Evolutionary conservation across 2,888 invertebrate species (phyloP), one percentile per base, ranked within the genome.

Genomic region (Nomada fucata): DNA sequence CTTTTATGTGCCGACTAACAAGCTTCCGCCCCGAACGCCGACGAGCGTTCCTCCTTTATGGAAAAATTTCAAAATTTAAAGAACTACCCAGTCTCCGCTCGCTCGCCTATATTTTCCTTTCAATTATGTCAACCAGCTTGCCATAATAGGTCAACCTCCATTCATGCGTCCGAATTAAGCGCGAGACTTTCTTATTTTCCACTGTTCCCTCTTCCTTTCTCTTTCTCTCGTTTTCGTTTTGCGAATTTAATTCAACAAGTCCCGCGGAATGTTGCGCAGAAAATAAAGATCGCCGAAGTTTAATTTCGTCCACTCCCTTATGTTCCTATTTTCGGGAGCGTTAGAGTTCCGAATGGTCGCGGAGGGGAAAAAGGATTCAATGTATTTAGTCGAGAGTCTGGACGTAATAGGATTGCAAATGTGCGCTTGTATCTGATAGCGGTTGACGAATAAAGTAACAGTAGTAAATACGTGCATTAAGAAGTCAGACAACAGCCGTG

Each of bases 1-100:
- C 57, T 75, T 74, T 79, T 75, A 29, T 68, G 42, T 55, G 44
- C 59, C 29, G 59, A 36, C 77, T 82, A 83, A 77, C 77, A 77
- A 82, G 73, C 73, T 77, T 52, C 26, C 53, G 55, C 36, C 42
- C 68, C 67, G 57, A 72, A 53, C 11, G 29, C 26, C 42, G 72
- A 55, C 61, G 11, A 52, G 55, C 60, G 18, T 76, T 68, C 23
- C 55, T 59, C 23, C 47, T 81, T 71, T 63, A 47, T 64, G 47
- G 59, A 15, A 44, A 44, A 76, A 71, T 68, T 80, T 44, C 23
- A 63, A 82, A 80, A 63, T 79, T 70, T 67, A 29, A 71, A 75
- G 2, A 47, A 57, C 47, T 2, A 11, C 29, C 55, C 4, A 1
- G 29, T 13, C 18, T 53, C 29, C 15, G 5, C 42, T 20, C 11